Conservation (phyloP, 1,140 invertebrate genomes). For the Trachymyrmex septentrionalis region DNA sequence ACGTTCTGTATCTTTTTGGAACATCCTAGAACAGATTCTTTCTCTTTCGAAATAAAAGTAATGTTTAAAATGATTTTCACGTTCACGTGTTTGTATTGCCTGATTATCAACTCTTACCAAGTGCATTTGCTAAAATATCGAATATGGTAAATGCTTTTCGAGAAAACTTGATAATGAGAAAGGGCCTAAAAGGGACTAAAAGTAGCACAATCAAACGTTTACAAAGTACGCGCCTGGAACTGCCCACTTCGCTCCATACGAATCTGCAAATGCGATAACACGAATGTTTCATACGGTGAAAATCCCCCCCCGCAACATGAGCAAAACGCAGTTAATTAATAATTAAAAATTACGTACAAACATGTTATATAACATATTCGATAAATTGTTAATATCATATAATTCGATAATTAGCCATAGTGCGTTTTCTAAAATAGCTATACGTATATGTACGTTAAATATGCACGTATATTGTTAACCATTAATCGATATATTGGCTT, state of each 20-base stretch:
- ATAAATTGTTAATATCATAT: slow-evolving; percentile 62
- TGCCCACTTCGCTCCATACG: neutral
- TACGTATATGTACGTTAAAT: slow-evolving; percentile 58
- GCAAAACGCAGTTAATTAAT: slow-evolving; percentile 80
- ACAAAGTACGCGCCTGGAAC: slow-evolving; percentile 11
- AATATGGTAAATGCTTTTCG: neutral
- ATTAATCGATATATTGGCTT: slow-evolving; percentile 67
- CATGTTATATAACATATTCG: slow-evolving; percentile 76
- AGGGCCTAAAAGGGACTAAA: neutral
- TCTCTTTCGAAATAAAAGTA: neutral
- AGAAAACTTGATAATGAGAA: neutral
- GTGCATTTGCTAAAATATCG: neutral
- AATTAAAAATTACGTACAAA: slow-evolving; percentile 75
- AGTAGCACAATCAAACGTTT: slow-evolving; percentile 18
- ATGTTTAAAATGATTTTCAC: neutral
- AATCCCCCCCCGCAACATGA: slow-evolving; percentile 72
- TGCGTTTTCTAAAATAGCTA: slow-evolving; percentile 59
- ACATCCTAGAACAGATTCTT: neutral
- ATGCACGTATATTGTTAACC: slow-evolving; percentile 60
- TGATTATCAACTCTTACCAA: neutral
- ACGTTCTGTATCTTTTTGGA: neutral
- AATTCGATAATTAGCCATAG: slow-evolving; percentile 57
- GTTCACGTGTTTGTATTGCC: neutral
- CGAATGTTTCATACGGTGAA: slow-evolving; percentile 35
- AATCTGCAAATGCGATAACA: slow-evolving; percentile 34